phyloP scores from a whole-genome alignment of 2,888 invertebrate species.

The Drosophila meridiana region DNA sequence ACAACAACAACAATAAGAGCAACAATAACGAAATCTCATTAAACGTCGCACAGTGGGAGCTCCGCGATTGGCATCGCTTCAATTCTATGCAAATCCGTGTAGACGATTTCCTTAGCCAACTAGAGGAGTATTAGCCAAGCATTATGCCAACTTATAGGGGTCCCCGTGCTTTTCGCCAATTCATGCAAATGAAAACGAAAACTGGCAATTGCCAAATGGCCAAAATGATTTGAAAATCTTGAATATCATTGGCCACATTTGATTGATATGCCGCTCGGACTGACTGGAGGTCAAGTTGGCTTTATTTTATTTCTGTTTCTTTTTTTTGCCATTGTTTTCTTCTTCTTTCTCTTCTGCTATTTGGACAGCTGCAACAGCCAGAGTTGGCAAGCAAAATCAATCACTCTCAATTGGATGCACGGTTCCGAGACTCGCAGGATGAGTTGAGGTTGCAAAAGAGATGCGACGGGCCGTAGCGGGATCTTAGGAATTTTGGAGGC shows the following conservation, averaged over 20 bases:
- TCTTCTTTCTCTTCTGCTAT: conserved; percentile 20
- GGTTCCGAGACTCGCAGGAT: conserved; percentile 23
- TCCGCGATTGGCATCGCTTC: conserved; percentile 50
- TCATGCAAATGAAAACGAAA: conserved; percentile 73
- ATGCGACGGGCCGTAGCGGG: background rate
- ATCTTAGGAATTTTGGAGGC: conserved; percentile 13
- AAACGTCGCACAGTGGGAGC: conserved; percentile 71
- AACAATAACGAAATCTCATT: conserved; percentile 67
- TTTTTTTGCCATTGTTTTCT: conserved; percentile 12
- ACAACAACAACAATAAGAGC: background rate
- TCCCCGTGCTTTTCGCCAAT: conserved; percentile 55
- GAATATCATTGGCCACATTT: conserved; percentile 67
- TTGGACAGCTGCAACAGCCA: conserved; percentile 36
- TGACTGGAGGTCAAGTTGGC: conserved; percentile 71
- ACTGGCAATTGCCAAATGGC: conserved; percentile 44
- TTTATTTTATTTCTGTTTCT: conserved; percentile 11
- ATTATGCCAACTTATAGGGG: conserved; percentile 46
- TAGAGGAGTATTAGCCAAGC: conserved; percentile 35
- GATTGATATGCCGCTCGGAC: conserved; percentile 75
- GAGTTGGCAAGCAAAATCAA: conserved; percentile 59
- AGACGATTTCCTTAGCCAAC: conserved; percentile 48
- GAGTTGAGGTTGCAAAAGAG: background rate
- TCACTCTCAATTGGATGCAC: conserved; percentile 65
- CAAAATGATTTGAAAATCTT: conserved; percentile 52
- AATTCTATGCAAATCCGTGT: conserved; percentile 47